These are phyloP conservation scores for Andrena marginata DNA, from an alignment of 2,888 invertebrate genomes.

Conservation along the genomic window DNA sequence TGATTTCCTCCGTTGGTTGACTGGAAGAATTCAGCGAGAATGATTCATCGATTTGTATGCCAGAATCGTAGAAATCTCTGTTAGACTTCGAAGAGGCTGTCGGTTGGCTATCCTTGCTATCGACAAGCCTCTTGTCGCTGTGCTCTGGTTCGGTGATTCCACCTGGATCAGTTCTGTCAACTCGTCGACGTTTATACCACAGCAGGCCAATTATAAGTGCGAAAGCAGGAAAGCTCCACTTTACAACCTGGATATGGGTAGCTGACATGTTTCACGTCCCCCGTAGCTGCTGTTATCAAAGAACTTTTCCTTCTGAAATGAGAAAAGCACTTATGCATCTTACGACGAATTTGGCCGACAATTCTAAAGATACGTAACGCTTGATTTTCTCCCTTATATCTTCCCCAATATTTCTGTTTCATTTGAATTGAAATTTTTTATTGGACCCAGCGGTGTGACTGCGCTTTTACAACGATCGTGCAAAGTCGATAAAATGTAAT, in stretches of 20 bases:
- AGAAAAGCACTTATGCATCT: slow-evolving; percentile 4
- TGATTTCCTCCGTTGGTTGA: slow-evolving; percentile 58
- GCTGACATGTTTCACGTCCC: slow-evolving; percentile 92
- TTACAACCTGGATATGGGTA: slow-evolving; percentile 90
- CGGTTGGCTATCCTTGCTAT: slow-evolving; percentile 14
- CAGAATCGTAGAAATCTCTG: slow-evolving; percentile 73
- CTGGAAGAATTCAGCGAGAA: slow-evolving; percentile 63
- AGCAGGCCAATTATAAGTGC: slow-evolving; percentile 92
- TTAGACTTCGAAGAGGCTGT: slow-evolving; percentile 57
- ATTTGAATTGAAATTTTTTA: background rate
- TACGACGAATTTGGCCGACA: background rate
- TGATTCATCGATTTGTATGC: slow-evolving; percentile 76
- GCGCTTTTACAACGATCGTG: slow-evolving; percentile 5
- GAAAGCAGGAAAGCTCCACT: slow-evolving; percentile 92
- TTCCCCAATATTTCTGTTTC: background rate
- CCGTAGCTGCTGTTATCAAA: slow-evolving; percentile 88
- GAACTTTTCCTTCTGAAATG: slow-evolving; percentile 52
- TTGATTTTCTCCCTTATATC: too few species aligned
- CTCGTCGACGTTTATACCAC: slow-evolving; percentile 93
- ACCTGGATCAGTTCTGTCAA: slow-evolving; percentile 91
- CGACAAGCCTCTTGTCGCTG: slow-evolving; percentile 40
- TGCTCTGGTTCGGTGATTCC: slow-evolving; percentile 83
- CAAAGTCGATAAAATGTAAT: slow-evolving; percentile 52
- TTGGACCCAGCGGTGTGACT: slow-evolving; percentile 12
- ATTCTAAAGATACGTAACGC: background rate